Percentiles rank a stretch among this genome's conserved stretches.
Conservation (phyloP, 2,113 vertebrate species). For the Mastomys coucha region DNA sequence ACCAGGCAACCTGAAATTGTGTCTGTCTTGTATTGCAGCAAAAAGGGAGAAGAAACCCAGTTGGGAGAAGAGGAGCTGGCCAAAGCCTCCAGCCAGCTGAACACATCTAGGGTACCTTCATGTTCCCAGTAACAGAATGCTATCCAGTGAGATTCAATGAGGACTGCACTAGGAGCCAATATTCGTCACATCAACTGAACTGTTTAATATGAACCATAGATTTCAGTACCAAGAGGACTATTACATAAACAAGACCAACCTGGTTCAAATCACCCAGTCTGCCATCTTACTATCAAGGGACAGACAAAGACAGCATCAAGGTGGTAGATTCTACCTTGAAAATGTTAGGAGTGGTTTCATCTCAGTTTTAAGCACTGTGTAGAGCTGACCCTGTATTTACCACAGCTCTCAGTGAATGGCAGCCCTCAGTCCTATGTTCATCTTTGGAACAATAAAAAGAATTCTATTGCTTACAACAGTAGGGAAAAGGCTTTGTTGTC, state of each 20-base stretch:
- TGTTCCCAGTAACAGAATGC: not conserved
- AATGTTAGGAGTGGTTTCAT: not conserved
- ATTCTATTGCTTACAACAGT: not conserved
- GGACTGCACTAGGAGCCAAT: not conserved
- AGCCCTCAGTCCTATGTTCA: not conserved
- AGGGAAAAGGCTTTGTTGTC: not conserved
- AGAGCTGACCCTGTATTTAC: not conserved
- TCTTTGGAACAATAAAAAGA: not conserved
- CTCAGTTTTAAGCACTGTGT: not conserved
- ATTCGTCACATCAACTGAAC: conserved; percentile 23
- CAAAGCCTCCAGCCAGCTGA: not conserved
- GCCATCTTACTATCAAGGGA: not conserved
- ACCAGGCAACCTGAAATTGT: conserved; percentile 77
- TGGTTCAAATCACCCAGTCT: not conserved
- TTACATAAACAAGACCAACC: conserved; percentile 5
- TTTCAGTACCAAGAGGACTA: conserved; percentile 35
- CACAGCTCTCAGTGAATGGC: not conserved
- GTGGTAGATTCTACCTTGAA: not conserved
- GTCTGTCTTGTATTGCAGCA: conserved; percentile 28
- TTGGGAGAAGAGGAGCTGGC: conserved; percentile 6
- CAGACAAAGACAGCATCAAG: not conserved
- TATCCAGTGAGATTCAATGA: not conserved
- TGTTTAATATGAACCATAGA: conserved; percentile 36
- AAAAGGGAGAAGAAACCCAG: not conserved
- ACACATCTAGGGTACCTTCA: not conserved